These are phyloP conservation scores for Pyrgus malvae DNA, from an alignment of 2,888 invertebrate genomes.

Conservation along the genomic window DNA sequence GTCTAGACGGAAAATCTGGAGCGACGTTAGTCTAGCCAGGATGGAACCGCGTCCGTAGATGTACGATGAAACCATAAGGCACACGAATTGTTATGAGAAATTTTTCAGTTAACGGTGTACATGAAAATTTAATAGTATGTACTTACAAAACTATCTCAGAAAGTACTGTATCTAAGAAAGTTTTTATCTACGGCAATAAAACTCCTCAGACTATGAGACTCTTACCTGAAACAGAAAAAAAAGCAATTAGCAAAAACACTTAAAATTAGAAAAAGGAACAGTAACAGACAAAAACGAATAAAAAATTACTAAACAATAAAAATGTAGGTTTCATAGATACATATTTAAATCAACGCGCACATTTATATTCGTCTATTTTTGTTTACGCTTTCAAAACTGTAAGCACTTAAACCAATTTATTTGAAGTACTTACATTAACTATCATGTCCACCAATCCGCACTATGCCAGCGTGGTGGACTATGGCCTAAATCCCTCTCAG, in stretches of 20 bases:
- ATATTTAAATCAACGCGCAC: background rate
- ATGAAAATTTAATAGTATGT: too few species aligned
- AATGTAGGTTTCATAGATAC: background rate
- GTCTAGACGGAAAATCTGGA: conserved; percentile 19
- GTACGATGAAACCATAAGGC: conserved; percentile 7
- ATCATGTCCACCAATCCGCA: too few species aligned
- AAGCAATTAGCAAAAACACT: background rate
- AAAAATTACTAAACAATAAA: background rate
- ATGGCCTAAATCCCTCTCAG: too few species aligned
- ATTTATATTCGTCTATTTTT: conserved; percentile 3
- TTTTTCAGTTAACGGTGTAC: too few species aligned
- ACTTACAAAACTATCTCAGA: too few species aligned
- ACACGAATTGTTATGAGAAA: background rate
- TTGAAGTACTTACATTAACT: background rate
- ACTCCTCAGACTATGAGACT: too few species aligned
- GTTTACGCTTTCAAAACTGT: background rate
- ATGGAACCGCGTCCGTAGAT: conserved; percentile 5
- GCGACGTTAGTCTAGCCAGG: conserved; percentile 13
- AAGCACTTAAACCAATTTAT: background rate
- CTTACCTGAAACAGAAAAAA: conserved; percentile 11
- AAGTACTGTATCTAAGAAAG: too few species aligned
- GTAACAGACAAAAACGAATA: background rate
- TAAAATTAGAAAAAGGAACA: background rate
- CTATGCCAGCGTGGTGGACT: too few species aligned
- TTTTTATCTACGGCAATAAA: too few species aligned